phyloP scores from a whole-genome alignment of 2,888 invertebrate species.

The Isoperla grammatica region DNA sequence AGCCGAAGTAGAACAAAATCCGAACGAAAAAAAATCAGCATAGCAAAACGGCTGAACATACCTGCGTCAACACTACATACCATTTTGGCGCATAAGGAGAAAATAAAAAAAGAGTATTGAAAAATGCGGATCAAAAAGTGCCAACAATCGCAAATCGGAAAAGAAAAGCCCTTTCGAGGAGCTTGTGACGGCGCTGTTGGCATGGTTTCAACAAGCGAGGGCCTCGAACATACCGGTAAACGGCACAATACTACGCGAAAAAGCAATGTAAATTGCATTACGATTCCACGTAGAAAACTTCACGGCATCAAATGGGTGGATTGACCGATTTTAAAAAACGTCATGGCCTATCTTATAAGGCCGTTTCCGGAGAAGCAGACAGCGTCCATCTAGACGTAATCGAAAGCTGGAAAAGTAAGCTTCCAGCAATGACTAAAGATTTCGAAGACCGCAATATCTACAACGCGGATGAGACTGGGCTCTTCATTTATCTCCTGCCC shows the following conservation, averaged over 20 bases:
- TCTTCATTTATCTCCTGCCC: neutral
- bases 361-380: slow-evolving; percentile 10
- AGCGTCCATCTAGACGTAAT: slow-evolving; percentile 12
- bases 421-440: neutral
- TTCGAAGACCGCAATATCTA: neutral
- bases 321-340: slow-evolving; percentile 14
- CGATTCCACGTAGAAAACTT: neutral
- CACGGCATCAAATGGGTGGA: slow-evolving; percentile 1
- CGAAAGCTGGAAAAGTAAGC: neutral
- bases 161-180: neutral
- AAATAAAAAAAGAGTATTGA: neutral
- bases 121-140: neutral
- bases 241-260: neutral
- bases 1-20: too few relatives aligned
- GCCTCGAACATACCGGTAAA: neutral
- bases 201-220: slow-evolving; percentile 42
- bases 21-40: too few relatives aligned
- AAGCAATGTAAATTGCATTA: neutral
- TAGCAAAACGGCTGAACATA: too few relatives aligned
- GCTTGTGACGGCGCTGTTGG: too few relatives aligned
- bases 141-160: neutral
- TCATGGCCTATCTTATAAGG: slow-evolving; percentile 2
- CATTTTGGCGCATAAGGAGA: neutral
- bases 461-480: slow-evolving; percentile 7
- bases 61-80: neutral